A percentile compares a stretch with the other conserved stretches of the same genome.
Conservation (phyloP, 2,113 vertebrate species). For the Carollia perspicillata region DNA sequence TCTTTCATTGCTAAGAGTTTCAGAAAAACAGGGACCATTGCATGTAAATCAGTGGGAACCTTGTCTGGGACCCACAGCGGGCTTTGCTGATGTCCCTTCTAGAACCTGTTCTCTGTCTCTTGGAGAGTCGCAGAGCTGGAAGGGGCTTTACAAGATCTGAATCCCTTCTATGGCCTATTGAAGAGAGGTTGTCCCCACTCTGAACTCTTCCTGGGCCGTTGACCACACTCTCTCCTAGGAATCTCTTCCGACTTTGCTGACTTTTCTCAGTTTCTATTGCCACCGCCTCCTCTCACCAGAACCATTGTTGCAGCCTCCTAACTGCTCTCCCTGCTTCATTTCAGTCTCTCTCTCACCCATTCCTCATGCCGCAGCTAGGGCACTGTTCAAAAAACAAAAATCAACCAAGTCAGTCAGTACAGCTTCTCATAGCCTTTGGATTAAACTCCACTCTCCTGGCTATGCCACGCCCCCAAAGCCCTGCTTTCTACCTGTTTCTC, state of each 20-base stretch:
- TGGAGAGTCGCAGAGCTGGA: neutral
- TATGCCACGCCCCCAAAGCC: neutral
- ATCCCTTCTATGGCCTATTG: neutral
- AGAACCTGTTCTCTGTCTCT: neutral
- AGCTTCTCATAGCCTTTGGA: neutral
- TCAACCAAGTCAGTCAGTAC: too few relatives aligned
- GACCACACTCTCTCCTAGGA: too few relatives aligned
- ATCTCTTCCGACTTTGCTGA: neutral
- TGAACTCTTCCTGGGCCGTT: neutral
- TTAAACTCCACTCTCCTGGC: neutral
- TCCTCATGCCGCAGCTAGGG: neutral
- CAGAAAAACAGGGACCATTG: neutral
- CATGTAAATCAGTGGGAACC: neutral
- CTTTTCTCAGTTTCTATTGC: neutral
- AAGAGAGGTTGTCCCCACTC: neutral
- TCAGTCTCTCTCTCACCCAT: neutral
- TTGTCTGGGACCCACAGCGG: neutral
- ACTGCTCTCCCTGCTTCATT: neutral
- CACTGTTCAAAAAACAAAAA: neutral
- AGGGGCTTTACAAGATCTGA: neutral
- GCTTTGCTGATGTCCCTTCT: neutral
- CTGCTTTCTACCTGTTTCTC: neutral
- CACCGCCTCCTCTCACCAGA: neutral
- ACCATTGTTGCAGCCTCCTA: neutral
- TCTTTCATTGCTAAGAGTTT: constrained; percentile 33